Conservation (phyloP, 2,888 invertebrate genomes). For the Heliconius aoede region DNA sequence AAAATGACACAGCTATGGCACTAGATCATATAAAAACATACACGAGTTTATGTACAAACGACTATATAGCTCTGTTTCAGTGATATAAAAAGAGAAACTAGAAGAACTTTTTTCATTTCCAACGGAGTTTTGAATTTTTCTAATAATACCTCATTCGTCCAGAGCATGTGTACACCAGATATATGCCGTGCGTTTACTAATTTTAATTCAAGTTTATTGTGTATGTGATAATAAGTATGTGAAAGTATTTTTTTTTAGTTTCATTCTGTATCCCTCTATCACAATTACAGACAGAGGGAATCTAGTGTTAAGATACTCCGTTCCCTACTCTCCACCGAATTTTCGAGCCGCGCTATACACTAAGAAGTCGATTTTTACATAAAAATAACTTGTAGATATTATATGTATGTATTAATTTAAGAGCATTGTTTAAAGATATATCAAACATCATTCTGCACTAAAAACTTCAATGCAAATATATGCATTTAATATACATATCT, state of each 20-base stretch:
- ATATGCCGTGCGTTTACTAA: not conserved
- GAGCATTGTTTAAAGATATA: not conserved
- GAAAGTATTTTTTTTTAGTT: too few relatives aligned
- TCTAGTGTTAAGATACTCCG: too few relatives aligned
- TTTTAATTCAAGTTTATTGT: not conserved
- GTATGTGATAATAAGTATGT: too few relatives aligned
- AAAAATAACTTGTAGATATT: too few relatives aligned
- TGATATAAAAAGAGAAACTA: slow-evolving; percentile 31
- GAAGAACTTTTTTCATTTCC: slow-evolving; percentile 30
- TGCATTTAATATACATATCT: too few relatives aligned
- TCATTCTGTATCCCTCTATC: too few relatives aligned
- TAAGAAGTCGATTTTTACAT: too few relatives aligned
- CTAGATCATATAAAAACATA: not conserved
- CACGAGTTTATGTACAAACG: not conserved
- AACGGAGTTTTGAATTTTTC: slow-evolving; percentile 26
- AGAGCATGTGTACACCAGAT: not conserved
- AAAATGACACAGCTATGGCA: not conserved
- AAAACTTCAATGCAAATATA: not conserved
- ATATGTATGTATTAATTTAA: not conserved
- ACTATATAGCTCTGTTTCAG: not conserved
- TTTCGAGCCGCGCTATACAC: too few relatives aligned
- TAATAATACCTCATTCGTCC: slow-evolving; percentile 26
- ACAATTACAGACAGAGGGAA: too few relatives aligned
- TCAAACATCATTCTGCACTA: not conserved
- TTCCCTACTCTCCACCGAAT: too few relatives aligned